Base-by-base conservation (phyloP, 2,888 invertebrate genomes). In the Notocelia uddmanniana region DNA sequence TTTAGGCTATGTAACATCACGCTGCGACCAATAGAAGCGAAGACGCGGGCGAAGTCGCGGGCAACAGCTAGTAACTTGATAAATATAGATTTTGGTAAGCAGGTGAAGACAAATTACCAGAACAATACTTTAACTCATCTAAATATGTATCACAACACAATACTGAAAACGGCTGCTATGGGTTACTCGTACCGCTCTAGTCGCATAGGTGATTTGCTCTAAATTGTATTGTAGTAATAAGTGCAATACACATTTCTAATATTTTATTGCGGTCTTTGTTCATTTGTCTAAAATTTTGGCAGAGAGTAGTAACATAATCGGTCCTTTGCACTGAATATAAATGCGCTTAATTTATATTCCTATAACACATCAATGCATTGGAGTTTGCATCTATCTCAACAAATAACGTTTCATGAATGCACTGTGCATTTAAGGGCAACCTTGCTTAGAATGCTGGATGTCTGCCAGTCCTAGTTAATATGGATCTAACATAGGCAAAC, bases 391-490 rank as follows among this genome's bases (percentile, higher is more conserved):
- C 26, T 52, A 67, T 34, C 45, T 66, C 41, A 21, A 21, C 37
- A 19, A 64, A 64, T 58, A 41, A n/a, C 23, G 21, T 41, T 31
- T 41, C 41, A 21, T 10, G 57, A 45, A 71, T 67, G 58, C 66
- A 45, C 18, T 54, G n/a, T 60, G 66, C 71, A 48, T 60, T 60
- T 48, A 41, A 67, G 59, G 21, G 59, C 52, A 64, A 15, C 66
- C 71, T 71, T 31, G 59, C 37, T 67, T 64, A 70, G 19, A 67
- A 71, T 60, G 41, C 66, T 31, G 68, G 26, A 19, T 19, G 60
- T 3, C 21, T 54, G 68, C 60, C 68, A 69, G 41, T 26, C n/a
- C 37, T 52, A 37, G 52, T 68, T 60, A 54, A 68, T 15, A 41
- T 68, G 60, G 41, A 54, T 54, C 52, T 26, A 52, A n/a, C 52